These are phyloP conservation scores for Bombylius discolor DNA, from an alignment of 2,888 invertebrate genomes.

Conservation along the genomic window DNA sequence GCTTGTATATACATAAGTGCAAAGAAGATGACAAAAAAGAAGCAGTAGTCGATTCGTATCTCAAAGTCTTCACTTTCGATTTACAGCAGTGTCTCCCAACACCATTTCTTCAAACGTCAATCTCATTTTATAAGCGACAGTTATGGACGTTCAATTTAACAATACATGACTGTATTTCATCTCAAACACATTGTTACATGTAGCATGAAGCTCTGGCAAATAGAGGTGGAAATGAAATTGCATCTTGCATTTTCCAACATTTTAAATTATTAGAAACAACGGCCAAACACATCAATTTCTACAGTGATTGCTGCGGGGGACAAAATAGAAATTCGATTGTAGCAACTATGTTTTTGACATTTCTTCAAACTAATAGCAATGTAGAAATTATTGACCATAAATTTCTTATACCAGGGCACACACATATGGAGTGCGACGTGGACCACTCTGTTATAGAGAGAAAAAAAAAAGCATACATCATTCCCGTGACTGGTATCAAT, in stretches of 20 bases:
- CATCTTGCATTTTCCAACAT: conserved; percentile 5
- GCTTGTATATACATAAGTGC: too few species aligned
- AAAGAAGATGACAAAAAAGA: too few species aligned
- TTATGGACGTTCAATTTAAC: conserved; percentile 10
- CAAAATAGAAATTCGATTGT: conserved; percentile 1
- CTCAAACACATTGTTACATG: conserved; percentile 6
- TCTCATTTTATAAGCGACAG: too few species aligned
- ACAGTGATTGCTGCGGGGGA: not conserved
- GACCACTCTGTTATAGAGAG: not conserved
- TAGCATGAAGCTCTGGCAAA: conserved; percentile 10
- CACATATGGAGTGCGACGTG: not conserved
- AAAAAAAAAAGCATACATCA: not conserved
- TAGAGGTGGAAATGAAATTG: conserved; percentile 7
- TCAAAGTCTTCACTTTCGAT: too few species aligned
- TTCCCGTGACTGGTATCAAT: not conserved
- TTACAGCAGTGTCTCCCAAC: too few species aligned
- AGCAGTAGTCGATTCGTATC: too few species aligned
- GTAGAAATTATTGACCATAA: conserved; percentile 4
- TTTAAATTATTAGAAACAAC: not conserved
- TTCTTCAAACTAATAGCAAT: not conserved
- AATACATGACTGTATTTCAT: conserved; percentile 4
- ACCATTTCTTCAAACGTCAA: too few species aligned
- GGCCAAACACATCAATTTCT: conserved; percentile 5
- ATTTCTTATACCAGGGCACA: conserved; percentile 4
- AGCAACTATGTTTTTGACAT: conserved; percentile 8